Evolutionary conservation across 2,797 vertebrate genomes (phyloP), one percentile per base, ranked within the genome.

Genomic region (Esox lucius): DNA sequence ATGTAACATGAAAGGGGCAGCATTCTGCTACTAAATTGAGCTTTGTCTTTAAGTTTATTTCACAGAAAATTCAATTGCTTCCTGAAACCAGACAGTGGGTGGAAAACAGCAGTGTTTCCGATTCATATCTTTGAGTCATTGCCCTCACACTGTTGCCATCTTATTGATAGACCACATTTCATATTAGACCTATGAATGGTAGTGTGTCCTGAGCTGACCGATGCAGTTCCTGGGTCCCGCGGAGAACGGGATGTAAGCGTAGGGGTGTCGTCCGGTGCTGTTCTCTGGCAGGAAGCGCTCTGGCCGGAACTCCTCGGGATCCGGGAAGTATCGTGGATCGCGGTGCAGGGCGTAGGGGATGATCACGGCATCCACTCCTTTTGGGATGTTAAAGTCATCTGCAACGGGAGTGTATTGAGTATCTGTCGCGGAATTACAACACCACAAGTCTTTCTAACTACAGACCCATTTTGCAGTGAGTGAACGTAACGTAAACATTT

Each of bases 171-270:
- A 56, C 7, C 19, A 56, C 8, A 17, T n/a, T 24, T 59, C 0
- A 24, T 59, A 24, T 59, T 24, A 59, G n/a, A 24, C 51, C 6
- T 65, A 31, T 31, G 13, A 31, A 65, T 31, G 64, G 2, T 17
- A 6, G 24, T 19, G 9, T 11, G 39, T 61, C 13, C 24, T 28
- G 6, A 77, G 92, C 94, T 11, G 84, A 96, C 95, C 95, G 70
- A 96, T 95, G 75, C 95, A 96, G 87, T 96, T 96, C 73, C 95
- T 91, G 64, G 91, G 91, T 53, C 95, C 95, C 26, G 95, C 95
- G 19, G 95, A 96, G 81, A 96, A 96, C 28, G 95, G 95, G 68
- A 96, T 91, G 0, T 93, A 96, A 0, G 94, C 87, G 0, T 93
- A 96, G 0, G 95, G 93, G 62, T 95, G 94, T 46, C 94, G 92